Evolutionary conservation across 2,888 invertebrate genomes (phyloP).

Genomic region (Frankliniella intonsa): DNA sequence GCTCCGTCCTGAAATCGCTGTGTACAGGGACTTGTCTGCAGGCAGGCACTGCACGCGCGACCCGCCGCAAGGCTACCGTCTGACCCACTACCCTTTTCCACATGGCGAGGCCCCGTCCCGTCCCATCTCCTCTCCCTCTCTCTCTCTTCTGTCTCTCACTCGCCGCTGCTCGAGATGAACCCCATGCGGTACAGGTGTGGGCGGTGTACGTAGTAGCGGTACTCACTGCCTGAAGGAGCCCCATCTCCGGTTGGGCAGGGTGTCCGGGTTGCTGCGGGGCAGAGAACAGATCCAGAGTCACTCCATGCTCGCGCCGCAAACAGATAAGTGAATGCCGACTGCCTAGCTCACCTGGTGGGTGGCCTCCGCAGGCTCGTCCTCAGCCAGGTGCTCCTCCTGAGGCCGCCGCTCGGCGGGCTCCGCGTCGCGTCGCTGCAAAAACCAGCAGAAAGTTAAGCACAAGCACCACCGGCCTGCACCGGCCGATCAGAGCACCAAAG

Average conservation of each 20-base stretch:
- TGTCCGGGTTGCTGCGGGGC: constrained; percentile 55
- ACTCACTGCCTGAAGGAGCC: constrained; percentile 56
- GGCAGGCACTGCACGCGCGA: background rate
- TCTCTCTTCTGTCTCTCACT: background rate
- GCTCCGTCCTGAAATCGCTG: too few species aligned
- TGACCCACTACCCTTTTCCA: constrained; percentile 2
- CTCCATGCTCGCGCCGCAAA: background rate
- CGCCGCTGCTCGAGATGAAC: background rate
- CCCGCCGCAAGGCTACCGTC: constrained; percentile 8
- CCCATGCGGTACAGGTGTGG: background rate
- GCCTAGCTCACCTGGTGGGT: constrained; percentile 63
- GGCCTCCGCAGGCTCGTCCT: constrained; percentile 77
- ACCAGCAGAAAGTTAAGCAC: too few species aligned
- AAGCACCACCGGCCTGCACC: too few species aligned
- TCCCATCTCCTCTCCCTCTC: background rate
- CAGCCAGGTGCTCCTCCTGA: constrained; percentile 71
- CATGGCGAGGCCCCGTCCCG: background rate
- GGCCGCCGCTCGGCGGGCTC: background rate
- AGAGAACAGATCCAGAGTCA: constrained; percentile 35
- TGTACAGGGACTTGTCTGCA: too few species aligned
- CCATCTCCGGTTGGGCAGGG: constrained; percentile 58
- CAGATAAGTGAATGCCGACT: background rate
- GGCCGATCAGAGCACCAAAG: too few species aligned
- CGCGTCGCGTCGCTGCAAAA: background rate
- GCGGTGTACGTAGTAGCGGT: background rate